Evolutionary conservation across 2,797 vertebrate species (phyloP), one percentile per base, ranked within the genome.

Genomic region (Zenarchopterus dispar): DNA sequence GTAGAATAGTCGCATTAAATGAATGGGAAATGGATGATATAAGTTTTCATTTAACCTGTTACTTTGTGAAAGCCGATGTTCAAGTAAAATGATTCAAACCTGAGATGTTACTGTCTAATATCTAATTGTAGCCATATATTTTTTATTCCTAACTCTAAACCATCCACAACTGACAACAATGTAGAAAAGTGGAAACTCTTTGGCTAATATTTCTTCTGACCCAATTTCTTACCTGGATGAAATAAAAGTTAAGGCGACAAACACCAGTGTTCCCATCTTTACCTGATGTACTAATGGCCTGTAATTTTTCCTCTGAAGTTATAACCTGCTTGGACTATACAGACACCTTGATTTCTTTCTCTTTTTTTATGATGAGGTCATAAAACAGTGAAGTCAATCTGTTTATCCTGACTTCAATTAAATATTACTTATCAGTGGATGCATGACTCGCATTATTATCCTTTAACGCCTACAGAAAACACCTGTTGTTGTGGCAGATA

Each of bases 401-500:
- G 82, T 83, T 84, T 80, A 66, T 73, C 31, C 66, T 21, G 39
- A 58, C 47, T 75, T 86, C 70, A 71, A 72, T 87, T 82, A 67
- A 82, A 84, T 80, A 77, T 77, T 54, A 36, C 48, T 59, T 75
- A 80, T 82, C 75, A 73, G 77, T n/a, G 8, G 45, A 72, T 70
- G 72, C 65, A 71, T 21, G 17, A 63, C 67, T 70, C 68, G 71
- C 24, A 66, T 77, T 62, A 82, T 83, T 79, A 77, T 60, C 48
- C 56, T 2, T 53, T 48, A 60, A 56, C 62, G 63, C 58, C 48
- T 0, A 66, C 55, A 66, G 65, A 82, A 74, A 68, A 76, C 73
- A 86, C 56, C 73, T 82, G 74, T 78, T 85, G 81, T 56, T 81
- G 49, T 73, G 62, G 58, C 43, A 72, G 74, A 80, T 78, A 82